These are phyloP conservation scores for Ophion obscuratus DNA, from an alignment of 2,888 invertebrate genomes.

Conservation along the genomic window DNA sequence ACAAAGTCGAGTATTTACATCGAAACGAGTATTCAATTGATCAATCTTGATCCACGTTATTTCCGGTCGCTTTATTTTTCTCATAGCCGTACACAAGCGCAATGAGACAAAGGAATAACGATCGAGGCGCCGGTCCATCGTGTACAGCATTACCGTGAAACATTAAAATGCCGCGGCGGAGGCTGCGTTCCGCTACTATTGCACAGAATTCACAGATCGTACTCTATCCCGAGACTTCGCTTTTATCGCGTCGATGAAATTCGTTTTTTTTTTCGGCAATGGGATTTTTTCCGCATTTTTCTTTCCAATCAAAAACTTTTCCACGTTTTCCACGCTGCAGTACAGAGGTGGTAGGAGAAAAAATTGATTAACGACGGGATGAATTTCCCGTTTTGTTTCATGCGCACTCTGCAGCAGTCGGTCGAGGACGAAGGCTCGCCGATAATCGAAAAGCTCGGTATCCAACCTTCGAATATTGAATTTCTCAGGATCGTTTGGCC, in stretches of 20 bases:
- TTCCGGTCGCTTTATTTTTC: background rate
- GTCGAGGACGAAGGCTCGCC: slow-evolving; percentile 17
- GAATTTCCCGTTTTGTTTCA: slow-evolving; percentile 42
- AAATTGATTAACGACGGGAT: slow-evolving; percentile 30
- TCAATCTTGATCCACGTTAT: background rate
- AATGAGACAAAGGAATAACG: background rate
- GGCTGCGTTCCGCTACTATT: background rate
- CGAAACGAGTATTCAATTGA: background rate
- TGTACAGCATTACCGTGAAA: background rate
- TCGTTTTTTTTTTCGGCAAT: slow-evolving; percentile 25
- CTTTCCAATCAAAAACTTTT: slow-evolving; percentile 47
- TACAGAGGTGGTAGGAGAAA: background rate
- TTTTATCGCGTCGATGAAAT: background rate
- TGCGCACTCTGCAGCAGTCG: background rate
- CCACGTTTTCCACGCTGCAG: background rate
- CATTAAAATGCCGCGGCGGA: background rate
- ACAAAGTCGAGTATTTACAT: slow-evolving; percentile 12
- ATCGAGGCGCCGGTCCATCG: background rate
- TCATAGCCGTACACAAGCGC: background rate
- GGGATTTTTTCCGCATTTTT: slow-evolving; percentile 45
- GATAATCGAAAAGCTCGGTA: slow-evolving; percentile 52
- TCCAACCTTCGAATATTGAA: slow-evolving; percentile 47
- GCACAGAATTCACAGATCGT: background rate
- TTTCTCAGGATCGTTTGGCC: slow-evolving; percentile 34
- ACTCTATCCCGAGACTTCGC: background rate